A percentile compares a stretch with the other conserved stretches of the same genome.
phyloP scores from a whole-genome alignment of 2,113 vertebrate species.

The Gallinago media region DNA sequence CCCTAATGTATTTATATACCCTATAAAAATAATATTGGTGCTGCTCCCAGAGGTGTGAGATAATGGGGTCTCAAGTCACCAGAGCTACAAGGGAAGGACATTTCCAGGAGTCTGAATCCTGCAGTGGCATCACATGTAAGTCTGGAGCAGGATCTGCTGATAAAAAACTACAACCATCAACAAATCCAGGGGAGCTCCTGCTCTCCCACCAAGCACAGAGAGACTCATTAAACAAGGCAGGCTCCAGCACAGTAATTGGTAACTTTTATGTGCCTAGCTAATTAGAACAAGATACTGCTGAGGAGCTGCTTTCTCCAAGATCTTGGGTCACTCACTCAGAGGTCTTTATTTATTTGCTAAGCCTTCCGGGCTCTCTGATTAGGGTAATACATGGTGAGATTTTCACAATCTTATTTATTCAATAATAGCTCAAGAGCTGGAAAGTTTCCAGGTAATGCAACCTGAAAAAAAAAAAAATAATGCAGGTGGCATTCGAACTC shows the following conservation, averaged over 20 bases:
- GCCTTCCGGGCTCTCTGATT: slow-evolving; percentile 62
- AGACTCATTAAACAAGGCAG: slow-evolving; percentile 55
- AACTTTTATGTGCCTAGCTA: slow-evolving; percentile 51
- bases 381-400: slow-evolving; percentile 65
- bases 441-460: slow-evolving; percentile 53
- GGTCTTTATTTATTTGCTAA: slow-evolving; percentile 70
- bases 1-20: not conserved
- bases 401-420: slow-evolving; percentile 71
- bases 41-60: not conserved
- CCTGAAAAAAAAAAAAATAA: not conserved
- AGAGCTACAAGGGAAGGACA: not conserved
- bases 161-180: not conserved
- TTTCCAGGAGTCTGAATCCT: not conserved
- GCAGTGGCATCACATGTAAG: not conserved
- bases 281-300: slow-evolving; percentile 65
- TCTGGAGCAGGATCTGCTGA: not conserved
- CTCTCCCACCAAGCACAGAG: slow-evolving; percentile 18
- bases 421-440: slow-evolving; percentile 46
- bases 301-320: slow-evolving; percentile 56
- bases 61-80: not conserved
- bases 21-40: not conserved
- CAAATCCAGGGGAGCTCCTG: not conserved
- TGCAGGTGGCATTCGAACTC: not conserved
- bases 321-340: slow-evolving; percentile 58
- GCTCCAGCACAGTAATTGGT: slow-evolving; percentile 47